Base-by-base conservation (phyloP, 2,888 invertebrate species). In the Lepas anatifera region DNA sequence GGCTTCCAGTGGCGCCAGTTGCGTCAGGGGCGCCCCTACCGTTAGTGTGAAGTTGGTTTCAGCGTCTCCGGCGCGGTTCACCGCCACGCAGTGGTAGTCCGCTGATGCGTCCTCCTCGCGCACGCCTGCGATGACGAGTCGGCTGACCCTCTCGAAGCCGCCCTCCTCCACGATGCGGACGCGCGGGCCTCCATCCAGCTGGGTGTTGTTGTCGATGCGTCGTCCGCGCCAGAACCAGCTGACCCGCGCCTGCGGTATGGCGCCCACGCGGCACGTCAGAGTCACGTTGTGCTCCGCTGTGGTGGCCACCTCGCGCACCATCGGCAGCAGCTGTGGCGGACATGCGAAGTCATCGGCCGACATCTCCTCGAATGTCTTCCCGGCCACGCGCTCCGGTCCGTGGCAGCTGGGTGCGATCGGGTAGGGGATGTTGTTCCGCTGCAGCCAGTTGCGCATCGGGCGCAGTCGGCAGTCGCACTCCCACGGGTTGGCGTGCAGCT, bases 401-500 rank as follows among this genome's bases (percentile, higher is more conserved):
- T 87, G 75, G 77, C 94, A 94, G 39, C 86, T 81, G 0, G 93
- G 92, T 11, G 90, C 86, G 69, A 91, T 87, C 27, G 88, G 85
- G 75, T 88, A 86, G 3, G 89, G 88, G 52, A 89, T 85, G 78
- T 78, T 78, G 68, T 75, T 74, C 76, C 87, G 86, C 68, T 87
- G 86, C 74, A 93, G 81, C 91, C 92, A 93, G 76, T 88, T 83
- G 78, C 92, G 90, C 71, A 91, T 86, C 71, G 89, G 88, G 69
- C 92, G 84, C 71, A 93, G 80, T 37, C 90, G 86, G 77, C 93
- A 94, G 78, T 93, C 92, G 78, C 94, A 94, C 73, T 87, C 85
- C 93, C 92, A 93, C 0, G 90, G 91, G 80, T 93, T 93, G 74
- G 90, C 90, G 74, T 92, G 90, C 74, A 93, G 81, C 78, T 91